Percentiles rank a stretch among this genome's conserved stretches.
Evolutionary conservation across 2,888 invertebrate species (phyloP).

Genomic region (Trisateles emortualis): DNA sequence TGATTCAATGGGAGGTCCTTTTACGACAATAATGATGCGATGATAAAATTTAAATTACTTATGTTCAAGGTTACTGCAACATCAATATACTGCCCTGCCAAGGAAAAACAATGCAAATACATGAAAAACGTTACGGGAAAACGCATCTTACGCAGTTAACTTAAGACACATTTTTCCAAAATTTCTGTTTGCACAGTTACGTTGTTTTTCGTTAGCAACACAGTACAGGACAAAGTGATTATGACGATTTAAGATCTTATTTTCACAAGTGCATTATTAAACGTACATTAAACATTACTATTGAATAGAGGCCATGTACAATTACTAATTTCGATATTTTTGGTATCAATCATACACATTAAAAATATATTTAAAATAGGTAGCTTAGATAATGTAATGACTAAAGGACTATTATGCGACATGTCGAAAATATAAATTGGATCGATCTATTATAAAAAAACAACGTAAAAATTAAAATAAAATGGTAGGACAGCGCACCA

Average conservation of each 20-base stretch:
- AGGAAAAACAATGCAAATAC: too few relatives aligned
- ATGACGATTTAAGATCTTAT: conserved; percentile 64
- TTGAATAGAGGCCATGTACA: conserved; percentile 71
- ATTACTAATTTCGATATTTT: conserved; percentile 63
- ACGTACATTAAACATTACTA: conserved; percentile 63
- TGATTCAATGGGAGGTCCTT: conserved; percentile 78
- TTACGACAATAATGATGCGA: conserved; percentile 62
- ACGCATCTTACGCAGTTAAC: too few relatives aligned
- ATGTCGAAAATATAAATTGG: conserved; percentile 41
- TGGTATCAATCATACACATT: conserved; percentile 67
- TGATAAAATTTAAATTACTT: conserved; percentile 55
- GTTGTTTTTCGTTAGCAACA: too few relatives aligned
- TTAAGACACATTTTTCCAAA: too few relatives aligned
- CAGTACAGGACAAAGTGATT: conserved; percentile 65
- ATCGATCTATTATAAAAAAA: conserved; percentile 38
- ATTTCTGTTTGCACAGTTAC: too few relatives aligned
- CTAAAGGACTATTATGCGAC: conserved; percentile 58
- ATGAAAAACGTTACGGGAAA: too few relatives aligned
- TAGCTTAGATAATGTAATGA: conserved; percentile 44
- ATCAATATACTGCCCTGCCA: too few relatives aligned
- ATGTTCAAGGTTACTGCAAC: conserved; percentile 74
- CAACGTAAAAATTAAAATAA: conserved; percentile 40
- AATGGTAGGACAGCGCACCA: conserved; percentile 65
- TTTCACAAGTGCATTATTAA: conserved; percentile 68
- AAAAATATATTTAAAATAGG: conserved; percentile 50